Percentiles rank a stretch among this genome's conserved stretches.
phyloP scores from a whole-genome alignment of 1,140 invertebrate genomes.

The Drosophila lacteicornis region DNA sequence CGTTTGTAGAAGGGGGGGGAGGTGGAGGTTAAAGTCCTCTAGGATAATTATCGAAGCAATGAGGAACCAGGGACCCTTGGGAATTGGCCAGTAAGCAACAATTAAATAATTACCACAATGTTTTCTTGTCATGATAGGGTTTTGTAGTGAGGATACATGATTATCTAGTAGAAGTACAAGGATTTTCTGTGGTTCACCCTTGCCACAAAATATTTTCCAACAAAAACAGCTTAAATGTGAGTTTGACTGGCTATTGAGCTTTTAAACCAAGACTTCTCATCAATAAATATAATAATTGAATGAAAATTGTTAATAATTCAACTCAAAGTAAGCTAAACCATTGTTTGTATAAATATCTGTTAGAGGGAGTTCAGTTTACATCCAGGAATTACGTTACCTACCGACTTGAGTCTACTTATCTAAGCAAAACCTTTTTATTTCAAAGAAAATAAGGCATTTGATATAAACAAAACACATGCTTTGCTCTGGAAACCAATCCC shows the following conservation, averaged over 20 bases:
- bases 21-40: background rate
- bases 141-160: background rate
- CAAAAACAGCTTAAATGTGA: too few relatives aligned
- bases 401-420: too few relatives aligned
- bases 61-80: slow-evolving; percentile 9
- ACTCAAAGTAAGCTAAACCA: background rate
- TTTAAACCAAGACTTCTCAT: too few relatives aligned
- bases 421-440: background rate
- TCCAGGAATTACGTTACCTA: too few relatives aligned
- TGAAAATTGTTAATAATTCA: background rate
- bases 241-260: too few relatives aligned
- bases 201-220: background rate
- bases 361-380: too few relatives aligned
- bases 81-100: slow-evolving; percentile 1
- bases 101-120: slow-evolving; percentile 27
- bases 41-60: slow-evolving; percentile 19
- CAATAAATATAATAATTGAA: background rate
- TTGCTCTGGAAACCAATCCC: too few relatives aligned
- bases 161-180: background rate
- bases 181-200: too few relatives aligned
- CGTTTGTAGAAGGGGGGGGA: background rate
- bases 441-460: background rate
- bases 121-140: background rate
- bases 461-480: too few relatives aligned
- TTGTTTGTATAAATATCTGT: too few relatives aligned